Evolutionary conservation across 2,888 invertebrate species (phyloP), one percentile per base, ranked within the genome.

Genomic region (Trichopria drosophilae): DNA sequence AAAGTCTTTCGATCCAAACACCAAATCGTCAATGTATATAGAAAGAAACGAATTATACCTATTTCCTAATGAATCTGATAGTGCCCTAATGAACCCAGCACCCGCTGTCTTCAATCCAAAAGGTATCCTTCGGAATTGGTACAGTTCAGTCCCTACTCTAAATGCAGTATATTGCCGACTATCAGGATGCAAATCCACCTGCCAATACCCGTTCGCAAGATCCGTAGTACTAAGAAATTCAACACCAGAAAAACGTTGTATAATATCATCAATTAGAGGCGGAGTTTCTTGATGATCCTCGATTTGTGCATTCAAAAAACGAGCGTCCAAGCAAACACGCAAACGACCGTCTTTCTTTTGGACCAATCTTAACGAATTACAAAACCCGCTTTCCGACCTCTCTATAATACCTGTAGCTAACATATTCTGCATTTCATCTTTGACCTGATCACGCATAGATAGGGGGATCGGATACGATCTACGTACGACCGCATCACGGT

Each of bases 11-110:
- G 67, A 68, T 0, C 58, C 53, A 3, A 71, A 55, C 1, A 69
- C 29, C 1, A 69, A 28, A 53, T 72, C 69, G 52, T 70, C 68
- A 64, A 67, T n/a, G n/a, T n/a, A n/a, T n/a, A n/a, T n/a, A n/a
- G n/a, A n/a, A n/a, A n/a, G n/a, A n/a, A n/a, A n/a, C 16, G 53
- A 41, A 7, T 56, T 40, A 16, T 61, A 57, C 35, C 60, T 55
- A 5, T 61, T 52, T 2, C 64, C 67, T 2, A 70, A 37, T 4
- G 59, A 44, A 9, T 52, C 10, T 22, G 47, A 57, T n/a, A n/a
- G n/a, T n/a, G n/a, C n/a, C n/a, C n/a, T n/a, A n/a, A n/a, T n/a
- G n/a, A n/a, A n/a, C n/a, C n/a, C n/a, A n/a, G n/a, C n/a, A n/a
- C n/a, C n/a, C n/a, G n/a, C n/a, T n/a, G n/a, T n/a, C n/a, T n/a